phyloP scores from a whole-genome alignment of 1,140 invertebrate species.

The Drosophila mauritiana region DNA sequence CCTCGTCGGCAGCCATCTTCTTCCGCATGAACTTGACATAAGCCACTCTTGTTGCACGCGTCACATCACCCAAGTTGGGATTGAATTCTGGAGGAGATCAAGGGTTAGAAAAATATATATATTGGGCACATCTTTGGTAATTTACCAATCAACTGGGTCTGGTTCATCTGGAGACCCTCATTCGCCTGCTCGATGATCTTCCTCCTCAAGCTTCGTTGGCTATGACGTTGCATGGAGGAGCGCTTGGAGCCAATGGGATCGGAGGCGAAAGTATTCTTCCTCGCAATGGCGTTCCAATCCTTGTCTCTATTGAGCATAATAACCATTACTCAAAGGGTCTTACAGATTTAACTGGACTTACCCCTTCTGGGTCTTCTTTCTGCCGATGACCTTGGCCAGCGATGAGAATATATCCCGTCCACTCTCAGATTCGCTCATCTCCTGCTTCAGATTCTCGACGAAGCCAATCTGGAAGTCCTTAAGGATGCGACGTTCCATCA shows the following conservation, averaged over 20 bases:
- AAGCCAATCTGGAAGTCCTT: constrained; percentile 96
- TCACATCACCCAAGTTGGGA: constrained; percentile 90
- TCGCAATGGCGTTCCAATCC: constrained; percentile 93
- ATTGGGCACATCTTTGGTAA: no score
- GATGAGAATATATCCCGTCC: constrained; percentile 92
- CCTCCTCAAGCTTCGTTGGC: constrained; percentile 89
- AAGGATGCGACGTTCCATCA: constrained; percentile 93
- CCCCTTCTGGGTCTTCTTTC: constrained; percentile 86
- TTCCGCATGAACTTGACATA: constrained; percentile 94
- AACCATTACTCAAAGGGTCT: neutral
- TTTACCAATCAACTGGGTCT: constrained; percentile 85
- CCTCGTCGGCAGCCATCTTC: constrained; percentile 82
- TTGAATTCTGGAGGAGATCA: constrained; percentile 89
- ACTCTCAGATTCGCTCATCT: constrained; percentile 88
- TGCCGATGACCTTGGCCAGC: constrained; percentile 91
- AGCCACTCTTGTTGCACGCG: constrained; percentile 90
- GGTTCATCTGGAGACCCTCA: constrained; percentile 83
- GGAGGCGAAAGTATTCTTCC: constrained; percentile 88
- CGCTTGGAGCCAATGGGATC: constrained; percentile 92
- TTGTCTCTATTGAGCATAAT: constrained; percentile 85
- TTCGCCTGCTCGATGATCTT: constrained; percentile 88
- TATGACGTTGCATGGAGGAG: constrained; percentile 87
- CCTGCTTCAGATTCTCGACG: constrained; percentile 92
- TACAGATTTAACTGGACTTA: constrained; percentile 15
- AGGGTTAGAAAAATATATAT: neutral